Evolutionary conservation across 2,113 vertebrate genomes (phyloP), one percentile per base, ranked within the genome.

Genomic region (Neogale vison): DNA sequence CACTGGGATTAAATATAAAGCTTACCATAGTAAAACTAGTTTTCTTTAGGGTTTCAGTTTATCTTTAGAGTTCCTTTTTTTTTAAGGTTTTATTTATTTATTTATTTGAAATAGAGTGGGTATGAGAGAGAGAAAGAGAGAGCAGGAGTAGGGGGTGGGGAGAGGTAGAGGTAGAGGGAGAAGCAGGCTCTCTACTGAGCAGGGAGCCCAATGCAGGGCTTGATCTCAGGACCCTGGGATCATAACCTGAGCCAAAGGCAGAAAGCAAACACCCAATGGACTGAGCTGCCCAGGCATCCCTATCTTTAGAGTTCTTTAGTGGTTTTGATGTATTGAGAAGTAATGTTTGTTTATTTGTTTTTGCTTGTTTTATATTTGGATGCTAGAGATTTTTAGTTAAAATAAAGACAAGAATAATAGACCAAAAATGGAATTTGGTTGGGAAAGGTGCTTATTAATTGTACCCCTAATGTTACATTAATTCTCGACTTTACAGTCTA

Each of bases 31-130:
- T 36, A 76, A 52, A 91, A 47, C 69, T 9, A 59, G n/a, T 87
- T 87, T 91, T 92, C 6, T 74, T 71, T 45, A 55, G 67, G n/a
- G 67, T 17, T 47, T 47, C 45, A 76, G 34, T 31, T 88, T 74
- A 74, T 77, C 31, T 65, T 50, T 47, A 65, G 57, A 5, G 4
- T 92, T 57, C 3, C 42, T 42, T 42, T 61, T 76, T 69, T 65
- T 65, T 34, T 0, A 65, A 65, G 63, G 14, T 17, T 65, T 65
- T 34, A 65, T 34, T 65, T 34, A 65, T 31, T 34, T 55, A 55
- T 55, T 55, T 63, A 63, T 63, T 63, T 65, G 29, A 65, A 31
- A 34, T 65, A 65, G 13, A 65, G 63, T 65, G 63, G 15, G 14
- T 14, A 65, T 65, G 29, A 65, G 63, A 65, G 63, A 65, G 13